Evolutionary conservation across 23 tunicate genomes (phyloP), one percentile per base, ranked within the genome.

Genomic region (Diplosoma virens): DNA sequence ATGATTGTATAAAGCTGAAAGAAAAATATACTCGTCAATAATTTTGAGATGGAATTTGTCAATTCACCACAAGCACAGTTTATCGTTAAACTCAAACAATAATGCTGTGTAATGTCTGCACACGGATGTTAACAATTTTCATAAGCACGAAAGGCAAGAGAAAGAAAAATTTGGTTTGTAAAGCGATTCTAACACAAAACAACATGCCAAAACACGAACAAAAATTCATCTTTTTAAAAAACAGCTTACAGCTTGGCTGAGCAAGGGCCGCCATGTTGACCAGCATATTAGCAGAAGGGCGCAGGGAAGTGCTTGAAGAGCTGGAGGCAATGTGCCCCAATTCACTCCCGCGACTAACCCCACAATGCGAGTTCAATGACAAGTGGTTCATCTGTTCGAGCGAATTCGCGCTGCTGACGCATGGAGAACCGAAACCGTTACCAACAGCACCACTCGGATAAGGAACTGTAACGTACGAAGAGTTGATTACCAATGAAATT

Each of bases 331-430:
- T 25, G 1, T 58, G 81, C 3, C 73, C 70, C 27, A 28, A 37
- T 1, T 22, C 61, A 9, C 58, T 27, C 33, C 73, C 85, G 23
- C 32, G 58, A 31, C 46, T 48, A 29, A 76, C 68, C 1, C 64
- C 84, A 50, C 76, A 47, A 6, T 75, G 76, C 21, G 71, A 37
- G 65, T 23, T 64, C 36, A 85, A 59, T 20, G 58, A 37, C 32
- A 56, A 21, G 25, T 16, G 24, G 20, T 76, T 28, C 80, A 86
- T 80, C 33, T 79, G 93, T 45, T 83, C 77, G 25, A 86, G 74
- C 0, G 80, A 82, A 35, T 68, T 79, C 26, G 78, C 47, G 64
- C 64, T 56, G 69, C 75, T 78, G 27, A 20, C n/a, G 17, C 81
- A 75, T 21, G 37, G 29, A 29, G 73, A 77, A 64, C 68, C 63